phyloP scores from a whole-genome alignment of 1,140 invertebrate species.

The Phocides pigmalion region DNA sequence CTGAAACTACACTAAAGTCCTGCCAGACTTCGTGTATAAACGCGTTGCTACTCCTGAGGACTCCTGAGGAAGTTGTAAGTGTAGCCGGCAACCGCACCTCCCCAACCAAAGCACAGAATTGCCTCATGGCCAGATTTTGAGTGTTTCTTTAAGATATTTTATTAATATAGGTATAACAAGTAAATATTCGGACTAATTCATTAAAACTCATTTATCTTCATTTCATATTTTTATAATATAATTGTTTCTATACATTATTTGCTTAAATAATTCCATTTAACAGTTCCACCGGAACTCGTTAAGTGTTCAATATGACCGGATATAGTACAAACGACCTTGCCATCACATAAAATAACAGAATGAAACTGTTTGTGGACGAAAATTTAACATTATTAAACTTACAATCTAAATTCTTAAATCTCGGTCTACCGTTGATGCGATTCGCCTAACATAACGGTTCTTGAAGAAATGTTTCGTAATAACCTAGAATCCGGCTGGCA shows the following conservation, averaged over 20 bases:
- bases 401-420: background rate
- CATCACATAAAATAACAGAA: background rate
- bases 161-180: too few species aligned
- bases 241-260: background rate
- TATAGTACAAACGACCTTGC: conserved; percentile 10
- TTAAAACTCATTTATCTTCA: too few species aligned
- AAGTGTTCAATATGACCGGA: conserved; percentile 10
- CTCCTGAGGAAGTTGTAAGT: too few species aligned
- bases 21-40: too few species aligned
- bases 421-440: conserved; percentile 16
- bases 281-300: background rate
- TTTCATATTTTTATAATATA: too few species aligned
- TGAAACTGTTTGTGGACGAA: background rate
- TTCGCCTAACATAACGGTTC: conserved; percentile 19
- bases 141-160: too few species aligned
- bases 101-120: too few species aligned
- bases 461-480: conserved; percentile 13
- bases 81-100: too few species aligned
- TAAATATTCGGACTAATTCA: too few species aligned
- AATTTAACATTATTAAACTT: background rate
- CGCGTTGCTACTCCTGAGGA: too few species aligned
- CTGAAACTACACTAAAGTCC: too few species aligned
- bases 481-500: conserved; percentile 15
- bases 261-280: background rate
- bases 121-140: too few species aligned